Conservation (phyloP, 2,797 vertebrate genomes). For the Crypturellus tataupa region DNA sequence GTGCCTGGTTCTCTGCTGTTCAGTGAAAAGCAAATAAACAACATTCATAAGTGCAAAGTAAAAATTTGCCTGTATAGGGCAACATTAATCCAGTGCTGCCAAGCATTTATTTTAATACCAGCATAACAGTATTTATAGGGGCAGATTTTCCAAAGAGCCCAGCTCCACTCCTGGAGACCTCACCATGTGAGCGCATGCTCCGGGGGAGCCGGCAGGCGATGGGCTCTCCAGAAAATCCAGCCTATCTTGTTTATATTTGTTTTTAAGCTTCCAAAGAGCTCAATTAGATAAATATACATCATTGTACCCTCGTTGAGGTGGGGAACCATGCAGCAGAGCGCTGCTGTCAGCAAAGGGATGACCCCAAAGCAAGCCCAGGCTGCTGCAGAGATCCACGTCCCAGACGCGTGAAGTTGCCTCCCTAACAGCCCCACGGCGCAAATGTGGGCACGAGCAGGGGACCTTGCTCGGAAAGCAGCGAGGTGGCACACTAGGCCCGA, state of each 20-base stretch:
- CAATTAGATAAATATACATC: slow-evolving; percentile 9
- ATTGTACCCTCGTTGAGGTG: slow-evolving; percentile 27
- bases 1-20: neutral
- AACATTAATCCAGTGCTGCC: neutral
- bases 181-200: slow-evolving; percentile 30
- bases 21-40: neutral
- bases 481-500: neutral
- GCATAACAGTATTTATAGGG: slow-evolving; percentile 4
- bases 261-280: slow-evolving; percentile 45
- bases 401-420: neutral
- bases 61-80: neutral
- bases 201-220: neutral
- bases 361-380: neutral
- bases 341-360: slow-evolving; percentile 32
- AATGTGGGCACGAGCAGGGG: neutral
- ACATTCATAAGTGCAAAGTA: neutral
- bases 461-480: neutral
- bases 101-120: slow-evolving; percentile 31
- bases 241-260: slow-evolving; percentile 30
- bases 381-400: neutral
- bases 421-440: neutral
- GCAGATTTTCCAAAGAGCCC: slow-evolving; percentile 43
- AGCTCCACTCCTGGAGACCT: slow-evolving; percentile 35
- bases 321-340: slow-evolving; percentile 9
- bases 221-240: slow-evolving; percentile 31